phyloP scores from a whole-genome alignment of 92 coral and sea anemone genomes.

The Zoanthus sociatus region DNA sequence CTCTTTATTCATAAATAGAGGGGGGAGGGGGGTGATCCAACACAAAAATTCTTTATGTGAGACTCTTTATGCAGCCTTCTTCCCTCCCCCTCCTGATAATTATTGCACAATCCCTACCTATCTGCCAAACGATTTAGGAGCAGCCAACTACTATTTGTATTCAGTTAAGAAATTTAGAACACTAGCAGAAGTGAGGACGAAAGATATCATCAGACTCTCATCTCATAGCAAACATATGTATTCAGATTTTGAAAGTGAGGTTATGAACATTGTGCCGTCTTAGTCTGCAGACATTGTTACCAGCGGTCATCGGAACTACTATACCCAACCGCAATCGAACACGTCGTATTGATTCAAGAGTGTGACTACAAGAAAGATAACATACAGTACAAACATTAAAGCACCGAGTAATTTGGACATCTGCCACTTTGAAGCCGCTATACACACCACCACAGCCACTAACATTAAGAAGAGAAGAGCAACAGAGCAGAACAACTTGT shows the following conservation, averaged over 20 bases:
- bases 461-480: slow-evolving; percentile 89
- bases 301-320: background rate
- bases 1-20: too few species aligned
- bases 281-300: background rate
- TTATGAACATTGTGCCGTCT: background rate
- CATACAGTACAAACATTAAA: slow-evolving; percentile 81
- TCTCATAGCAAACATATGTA: background rate
- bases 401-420: slow-evolving; percentile 88
- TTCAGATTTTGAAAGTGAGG: background rate
- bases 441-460: slow-evolving; percentile 71
- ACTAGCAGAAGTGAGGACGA: background rate
- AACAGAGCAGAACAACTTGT: slow-evolving; percentile 87
- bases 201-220: background rate
- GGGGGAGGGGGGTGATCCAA: too few species aligned
- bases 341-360: slow-evolving; percentile 64
- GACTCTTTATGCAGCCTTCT: too few species aligned
- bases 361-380: slow-evolving; percentile 76
- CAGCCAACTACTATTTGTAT: too few species aligned
- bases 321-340: slow-evolving; percentile 33
- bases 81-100: too few species aligned
- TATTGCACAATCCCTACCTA: too few species aligned
- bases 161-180: too few species aligned
- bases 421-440: slow-evolving; percentile 90
- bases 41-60: too few species aligned
- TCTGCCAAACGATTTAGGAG: too few species aligned